phyloP scores from a whole-genome alignment of 23 tunicate genomes.

The Aplidium turbinatum region DNA sequence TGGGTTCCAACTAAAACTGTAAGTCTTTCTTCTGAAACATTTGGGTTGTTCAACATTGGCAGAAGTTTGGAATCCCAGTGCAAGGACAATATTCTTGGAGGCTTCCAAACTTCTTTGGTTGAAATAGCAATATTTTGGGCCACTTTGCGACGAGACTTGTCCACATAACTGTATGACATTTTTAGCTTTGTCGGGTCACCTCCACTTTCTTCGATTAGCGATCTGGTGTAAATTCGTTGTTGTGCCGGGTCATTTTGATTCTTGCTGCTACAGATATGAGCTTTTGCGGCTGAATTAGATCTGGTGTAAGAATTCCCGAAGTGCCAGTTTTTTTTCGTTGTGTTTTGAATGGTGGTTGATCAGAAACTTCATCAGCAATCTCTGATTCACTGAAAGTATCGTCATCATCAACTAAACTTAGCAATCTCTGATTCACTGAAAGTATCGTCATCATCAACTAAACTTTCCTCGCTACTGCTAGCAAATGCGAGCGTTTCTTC shows the following conservation, averaged over 20 bases:
- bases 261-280: conserved; percentile 22
- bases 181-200: conserved; percentile 19
- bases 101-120: conserved; percentile 11
- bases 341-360: conserved; percentile 11
- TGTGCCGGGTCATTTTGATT: conserved; percentile 19
- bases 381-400: conserved; percentile 14
- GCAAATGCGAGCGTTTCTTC: not conserved
- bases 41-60: conserved; percentile 8
- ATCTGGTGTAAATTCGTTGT: conserved; percentile 10
- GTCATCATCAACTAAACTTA: conserved; percentile 11
- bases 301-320: conserved; percentile 1
- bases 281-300: conserved; percentile 13
- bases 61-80: conserved; percentile 19
- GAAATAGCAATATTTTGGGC: conserved; percentile 8
- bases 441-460: too few species aligned
- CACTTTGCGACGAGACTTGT: conserved; percentile 17
- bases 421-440: too few species aligned
- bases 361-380: conserved; percentile 18
- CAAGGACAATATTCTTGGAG: conserved; percentile 13
- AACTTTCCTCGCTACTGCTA: not conserved
- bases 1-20: conserved; percentile 7
- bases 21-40: conserved; percentile 13
- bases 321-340: conserved; percentile 25
- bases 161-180: conserved; percentile 10
- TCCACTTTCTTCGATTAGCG: conserved; percentile 13